phyloP scores from a whole-genome alignment of 2,888 invertebrate species.

The Andrena fulva region DNA sequence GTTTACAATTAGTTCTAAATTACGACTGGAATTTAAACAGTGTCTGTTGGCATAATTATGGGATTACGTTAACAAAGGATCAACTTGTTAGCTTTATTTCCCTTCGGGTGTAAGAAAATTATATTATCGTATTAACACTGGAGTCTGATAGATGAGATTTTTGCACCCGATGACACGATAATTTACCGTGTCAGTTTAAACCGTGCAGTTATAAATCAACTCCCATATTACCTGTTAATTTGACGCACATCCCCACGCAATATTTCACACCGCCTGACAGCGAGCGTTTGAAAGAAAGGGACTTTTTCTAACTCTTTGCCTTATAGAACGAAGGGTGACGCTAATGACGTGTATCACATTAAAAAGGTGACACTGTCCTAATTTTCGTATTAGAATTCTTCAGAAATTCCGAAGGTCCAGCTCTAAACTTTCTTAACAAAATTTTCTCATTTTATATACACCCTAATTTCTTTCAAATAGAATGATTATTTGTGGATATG shows the following conservation, averaged over 20 bases:
- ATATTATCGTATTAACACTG: constrained; percentile 1
- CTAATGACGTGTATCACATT: neutral
- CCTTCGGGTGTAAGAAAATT: neutral
- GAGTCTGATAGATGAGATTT: constrained; percentile 40
- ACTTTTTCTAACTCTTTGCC: neutral
- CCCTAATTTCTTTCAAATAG: too few relatives aligned
- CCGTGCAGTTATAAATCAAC: constrained; percentile 38
- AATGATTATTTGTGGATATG: too few relatives aligned
- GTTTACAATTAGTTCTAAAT: neutral
- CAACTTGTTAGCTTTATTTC: neutral
- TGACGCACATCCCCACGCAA: constrained; percentile 23
- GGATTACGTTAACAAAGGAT: too few relatives aligned
- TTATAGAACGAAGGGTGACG: neutral
- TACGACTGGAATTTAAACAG: neutral
- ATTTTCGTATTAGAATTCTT: neutral
- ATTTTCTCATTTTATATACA: too few relatives aligned
- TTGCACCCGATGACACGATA: constrained; percentile 29
- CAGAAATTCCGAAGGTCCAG: neutral
- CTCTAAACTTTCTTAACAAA: too few relatives aligned
- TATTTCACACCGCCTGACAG: constrained; percentile 24
- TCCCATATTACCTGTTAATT: constrained; percentile 15
- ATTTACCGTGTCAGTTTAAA: constrained; percentile 43
- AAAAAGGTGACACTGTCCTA: neutral
- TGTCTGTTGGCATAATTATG: too few relatives aligned
- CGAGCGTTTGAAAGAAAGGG: constrained; percentile 17